These are phyloP conservation scores for Poeciliopsis paucimaculata DNA, from an alignment of 2,797 vertebrate genomes.

Conservation along the genomic window DNA sequence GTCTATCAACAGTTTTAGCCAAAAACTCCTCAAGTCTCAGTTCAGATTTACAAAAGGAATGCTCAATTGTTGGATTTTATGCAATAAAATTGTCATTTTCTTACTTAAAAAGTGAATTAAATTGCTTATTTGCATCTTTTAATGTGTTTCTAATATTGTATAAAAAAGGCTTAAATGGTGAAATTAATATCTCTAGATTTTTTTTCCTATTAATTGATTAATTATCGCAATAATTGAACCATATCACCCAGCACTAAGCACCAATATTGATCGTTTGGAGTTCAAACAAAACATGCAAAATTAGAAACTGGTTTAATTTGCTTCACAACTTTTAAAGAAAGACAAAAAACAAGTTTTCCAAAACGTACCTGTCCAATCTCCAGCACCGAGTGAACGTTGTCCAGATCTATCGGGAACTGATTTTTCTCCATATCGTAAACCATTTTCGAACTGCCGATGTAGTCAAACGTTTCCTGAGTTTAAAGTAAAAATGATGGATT, in stretches of 20 bases:
- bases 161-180: too few relatives aligned
- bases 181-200: too few relatives aligned
- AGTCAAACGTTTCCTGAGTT: slow-evolving; percentile 93
- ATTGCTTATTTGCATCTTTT: too few relatives aligned
- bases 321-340: background rate
- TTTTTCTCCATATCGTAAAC: slow-evolving; percentile 92
- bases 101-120: too few relatives aligned
- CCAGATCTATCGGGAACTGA: slow-evolving; percentile 85
- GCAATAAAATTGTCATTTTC: too few relatives aligned
- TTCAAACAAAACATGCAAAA: background rate
- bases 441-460: slow-evolving; percentile 96
- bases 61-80: too few relatives aligned
- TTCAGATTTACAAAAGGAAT: too few relatives aligned
- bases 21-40: too few relatives aligned
- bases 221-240: too few relatives aligned
- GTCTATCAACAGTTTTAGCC: too few relatives aligned
- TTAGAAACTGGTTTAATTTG: background rate
- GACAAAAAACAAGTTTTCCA: background rate
- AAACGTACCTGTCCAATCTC: slow-evolving; percentile 91
- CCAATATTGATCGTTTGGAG: background rate
- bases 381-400: slow-evolving; percentile 89
- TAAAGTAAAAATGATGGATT: background rate
- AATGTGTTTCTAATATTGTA: too few relatives aligned
- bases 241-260: background rate
- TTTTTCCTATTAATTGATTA: too few relatives aligned